Percentiles rank a stretch among this genome's conserved stretches.
phyloP scores from a whole-genome alignment of 2,113 vertebrate genomes.

The Chrysochloris asiatica region DNA sequence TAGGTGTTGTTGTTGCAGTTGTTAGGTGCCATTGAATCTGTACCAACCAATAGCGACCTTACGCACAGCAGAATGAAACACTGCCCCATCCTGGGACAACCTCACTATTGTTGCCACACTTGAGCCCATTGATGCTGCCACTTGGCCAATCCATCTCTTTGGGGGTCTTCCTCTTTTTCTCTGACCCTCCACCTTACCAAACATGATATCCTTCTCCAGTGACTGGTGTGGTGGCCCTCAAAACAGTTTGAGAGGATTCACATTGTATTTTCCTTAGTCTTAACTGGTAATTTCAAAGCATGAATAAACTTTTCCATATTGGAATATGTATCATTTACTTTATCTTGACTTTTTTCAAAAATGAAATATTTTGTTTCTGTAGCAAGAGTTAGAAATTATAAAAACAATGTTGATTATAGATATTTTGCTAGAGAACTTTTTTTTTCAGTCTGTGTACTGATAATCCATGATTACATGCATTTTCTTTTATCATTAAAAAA shows the following conservation, averaged over 20 bases:
- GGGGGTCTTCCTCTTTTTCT: no score
- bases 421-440: background rate
- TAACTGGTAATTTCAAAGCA: background rate
- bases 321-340: background rate
- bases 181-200: no score
- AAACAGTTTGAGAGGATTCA: background rate
- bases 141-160: no score
- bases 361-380: background rate
- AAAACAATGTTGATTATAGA: background rate
- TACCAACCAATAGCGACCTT: no score
- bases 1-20: background rate
- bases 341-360: slow-evolving; percentile 22
- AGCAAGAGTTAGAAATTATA: background rate
- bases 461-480: background rate
- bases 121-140: no score
- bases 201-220: no score
- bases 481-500: background rate
- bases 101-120: no score
- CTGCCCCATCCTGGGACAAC: no score
- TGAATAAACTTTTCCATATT: background rate
- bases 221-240: background rate
- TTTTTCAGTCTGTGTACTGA: background rate
- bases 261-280: background rate
- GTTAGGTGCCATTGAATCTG: no score
- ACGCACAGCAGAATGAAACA: no score